These are phyloP conservation scores for Octonoba sinensis DNA, from an alignment of 2,888 invertebrate species.

Conservation along the genomic window DNA sequence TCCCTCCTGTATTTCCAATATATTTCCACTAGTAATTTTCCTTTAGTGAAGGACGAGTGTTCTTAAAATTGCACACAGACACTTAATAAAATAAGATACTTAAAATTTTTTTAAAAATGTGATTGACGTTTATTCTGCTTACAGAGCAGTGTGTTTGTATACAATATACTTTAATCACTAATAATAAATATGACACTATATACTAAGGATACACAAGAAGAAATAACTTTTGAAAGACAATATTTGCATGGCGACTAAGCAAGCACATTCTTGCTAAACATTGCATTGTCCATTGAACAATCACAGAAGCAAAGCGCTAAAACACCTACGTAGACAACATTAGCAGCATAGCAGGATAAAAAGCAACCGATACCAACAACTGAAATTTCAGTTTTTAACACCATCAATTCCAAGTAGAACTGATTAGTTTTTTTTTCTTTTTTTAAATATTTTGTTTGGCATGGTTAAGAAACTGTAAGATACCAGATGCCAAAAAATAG, in stretches of 20 bases:
- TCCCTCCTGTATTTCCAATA: too few relatives aligned
- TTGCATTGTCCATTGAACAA: slow-evolving; percentile 63
- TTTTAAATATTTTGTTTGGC: slow-evolving; percentile 15
- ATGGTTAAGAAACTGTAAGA: slow-evolving; percentile 34
- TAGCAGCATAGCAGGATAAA: slow-evolving; percentile 58
- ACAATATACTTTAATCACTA: slow-evolving; percentile 65
- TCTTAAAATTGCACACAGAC: too few relatives aligned
- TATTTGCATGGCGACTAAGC: slow-evolving; percentile 63
- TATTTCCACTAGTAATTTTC: too few relatives aligned
- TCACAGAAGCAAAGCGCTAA: slow-evolving; percentile 64
- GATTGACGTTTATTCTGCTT: slow-evolving; percentile 65
- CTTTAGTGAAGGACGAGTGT: too few relatives aligned
- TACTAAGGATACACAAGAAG: slow-evolving; percentile 62
- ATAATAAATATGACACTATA: slow-evolving; percentile 64
- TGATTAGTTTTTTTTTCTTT: not conserved
- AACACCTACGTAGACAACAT: slow-evolving; percentile 55
- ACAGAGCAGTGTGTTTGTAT: slow-evolving; percentile 63
- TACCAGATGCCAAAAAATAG: slow-evolving; percentile 48
- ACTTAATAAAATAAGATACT: slow-evolving; percentile 24
- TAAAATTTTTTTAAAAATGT: slow-evolving; percentile 58
- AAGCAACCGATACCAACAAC: slow-evolving; percentile 61
- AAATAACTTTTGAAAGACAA: slow-evolving; percentile 64
- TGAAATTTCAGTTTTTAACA: slow-evolving; percentile 44
- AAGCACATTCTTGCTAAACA: slow-evolving; percentile 64
- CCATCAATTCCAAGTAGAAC: slow-evolving; percentile 43